These are phyloP conservation scores for Sebastiscus albofasciatus DNA, from an alignment of 2,797 vertebrate genomes.

Conservation along the genomic window DNA sequence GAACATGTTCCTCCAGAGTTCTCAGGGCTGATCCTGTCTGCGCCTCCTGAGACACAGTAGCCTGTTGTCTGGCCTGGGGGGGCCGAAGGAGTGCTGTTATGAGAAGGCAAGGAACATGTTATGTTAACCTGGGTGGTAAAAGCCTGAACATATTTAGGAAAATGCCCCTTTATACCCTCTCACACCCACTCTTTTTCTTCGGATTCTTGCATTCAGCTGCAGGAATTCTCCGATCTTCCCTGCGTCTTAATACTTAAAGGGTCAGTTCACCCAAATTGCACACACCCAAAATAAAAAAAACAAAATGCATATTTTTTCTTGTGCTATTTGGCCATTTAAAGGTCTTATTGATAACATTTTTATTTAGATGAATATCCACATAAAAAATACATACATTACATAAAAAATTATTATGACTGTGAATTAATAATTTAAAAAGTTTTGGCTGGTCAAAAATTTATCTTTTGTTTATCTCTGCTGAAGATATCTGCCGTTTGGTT, in stretches of 20 bases:
- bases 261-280: neutral
- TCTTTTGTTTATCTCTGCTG: too few species aligned
- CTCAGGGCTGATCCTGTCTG: constrained; percentile 42
- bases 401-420: too few species aligned
- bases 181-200: constrained; percentile 37
- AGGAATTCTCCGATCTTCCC: constrained; percentile 13
- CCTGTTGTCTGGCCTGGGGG: constrained; percentile 72
- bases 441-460: too few species aligned
- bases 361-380: too few species aligned
- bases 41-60: constrained; percentile 75
- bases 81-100: constrained; percentile 65
- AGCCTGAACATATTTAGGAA: constrained; percentile 71
- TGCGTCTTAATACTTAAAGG: neutral
- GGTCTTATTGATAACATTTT: too few species aligned
- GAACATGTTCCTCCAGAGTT: constrained; percentile 28
- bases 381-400: too few species aligned
- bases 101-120: constrained; percentile 76
- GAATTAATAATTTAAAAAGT: too few species aligned
- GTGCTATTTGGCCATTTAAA: neutral
- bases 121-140: constrained; percentile 81
- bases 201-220: constrained; percentile 14
- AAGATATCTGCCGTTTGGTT: too few species aligned
- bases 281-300: neutral
- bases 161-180: constrained; percentile 66
- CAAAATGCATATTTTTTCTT: neutral